These are phyloP conservation scores for Trinorchestia longiramus DNA, from an alignment of 1,140 invertebrate genomes.

Conservation along the genomic window DNA sequence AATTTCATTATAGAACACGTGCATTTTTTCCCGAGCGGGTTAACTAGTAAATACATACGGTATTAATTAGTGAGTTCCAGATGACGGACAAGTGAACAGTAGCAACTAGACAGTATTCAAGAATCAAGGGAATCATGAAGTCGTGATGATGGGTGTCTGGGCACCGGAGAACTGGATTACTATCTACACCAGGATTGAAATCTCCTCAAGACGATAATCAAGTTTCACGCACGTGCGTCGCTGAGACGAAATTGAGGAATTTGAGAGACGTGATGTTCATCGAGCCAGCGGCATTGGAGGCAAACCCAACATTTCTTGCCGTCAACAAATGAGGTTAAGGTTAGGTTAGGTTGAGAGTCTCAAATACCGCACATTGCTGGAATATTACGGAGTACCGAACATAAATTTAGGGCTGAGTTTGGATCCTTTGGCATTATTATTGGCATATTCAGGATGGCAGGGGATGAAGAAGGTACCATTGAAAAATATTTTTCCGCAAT, in stretches of 20 bases:
- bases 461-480: not conserved
- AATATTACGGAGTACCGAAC: not conserved
- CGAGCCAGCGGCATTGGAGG: not conserved
- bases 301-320: not conserved
- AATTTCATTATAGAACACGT: not conserved
- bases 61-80: not conserved
- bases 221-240: slow-evolving; percentile 37
- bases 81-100: not conserved
- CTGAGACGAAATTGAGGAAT: slow-evolving; percentile 22
- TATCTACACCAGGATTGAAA: not conserved
- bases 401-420: not conserved
- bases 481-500: not conserved
- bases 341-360: not conserved
- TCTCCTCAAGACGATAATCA: slow-evolving; percentile 18
- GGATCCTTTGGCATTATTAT: not conserved
- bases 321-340: not conserved
- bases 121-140: not conserved
- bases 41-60: not conserved
- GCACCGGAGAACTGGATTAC: not conserved
- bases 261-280: slow-evolving; percentile 9
- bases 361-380: not conserved
- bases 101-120: not conserved
- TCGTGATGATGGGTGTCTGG: not conserved
- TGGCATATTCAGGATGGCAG: not conserved
- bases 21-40: not conserved